These are phyloP conservation scores for Bombus fervidus DNA, from an alignment of 1,140 invertebrate species.

Conservation along the genomic window DNA sequence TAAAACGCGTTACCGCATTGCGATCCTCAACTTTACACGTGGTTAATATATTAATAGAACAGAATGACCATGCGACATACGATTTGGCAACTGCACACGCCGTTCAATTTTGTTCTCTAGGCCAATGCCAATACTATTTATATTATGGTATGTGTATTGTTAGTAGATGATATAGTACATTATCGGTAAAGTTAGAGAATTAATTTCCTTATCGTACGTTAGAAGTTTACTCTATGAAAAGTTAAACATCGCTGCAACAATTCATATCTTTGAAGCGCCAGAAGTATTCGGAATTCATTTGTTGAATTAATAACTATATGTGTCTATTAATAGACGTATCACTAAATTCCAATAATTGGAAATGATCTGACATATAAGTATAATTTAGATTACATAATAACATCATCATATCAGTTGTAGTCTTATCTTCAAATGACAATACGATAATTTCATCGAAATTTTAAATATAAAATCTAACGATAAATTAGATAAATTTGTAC, in stretches of 20 bases:
- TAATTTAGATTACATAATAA: background rate
- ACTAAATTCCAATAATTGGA: background rate
- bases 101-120: slow-evolving; percentile 73
- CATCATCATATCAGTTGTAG: background rate
- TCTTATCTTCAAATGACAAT: background rate
- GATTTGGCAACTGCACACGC: slow-evolving; percentile 69
- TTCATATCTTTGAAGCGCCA: background rate
- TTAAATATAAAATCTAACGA: background rate
- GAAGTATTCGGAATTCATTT: too few species aligned
- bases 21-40: slow-evolving; percentile 23
- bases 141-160: background rate
- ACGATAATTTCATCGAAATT: background rate
- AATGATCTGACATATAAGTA: background rate
- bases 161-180: background rate
- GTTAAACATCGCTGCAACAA: background rate
- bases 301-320: too few species aligned
- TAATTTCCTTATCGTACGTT: background rate
- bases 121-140: slow-evolving; percentile 73
- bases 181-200: background rate
- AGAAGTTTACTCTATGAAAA: background rate
- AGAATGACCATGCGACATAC: slow-evolving; percentile 14
- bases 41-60: slow-evolving; percentile 52
- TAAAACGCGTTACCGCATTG: background rate
- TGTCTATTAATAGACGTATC: background rate
- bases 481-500: background rate